Percentiles rank a stretch among this genome's conserved stretches.
phyloP scores from a whole-genome alignment of 2,888 invertebrate genomes.

The Hypercompe scribonia region DNA sequence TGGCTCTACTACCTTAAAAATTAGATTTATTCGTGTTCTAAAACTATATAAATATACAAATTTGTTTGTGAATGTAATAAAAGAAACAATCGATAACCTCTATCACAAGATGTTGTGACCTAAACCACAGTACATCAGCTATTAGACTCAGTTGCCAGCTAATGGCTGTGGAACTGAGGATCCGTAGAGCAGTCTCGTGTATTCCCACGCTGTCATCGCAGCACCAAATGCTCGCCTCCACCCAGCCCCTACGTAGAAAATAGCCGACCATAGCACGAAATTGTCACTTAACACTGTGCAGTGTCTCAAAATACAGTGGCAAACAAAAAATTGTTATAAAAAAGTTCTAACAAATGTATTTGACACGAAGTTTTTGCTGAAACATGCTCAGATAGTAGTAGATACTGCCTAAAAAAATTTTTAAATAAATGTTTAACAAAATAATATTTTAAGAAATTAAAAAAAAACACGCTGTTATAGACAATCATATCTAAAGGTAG shows the following conservation, averaged over 20 bases:
- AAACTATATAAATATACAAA: no score
- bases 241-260: conserved; percentile 63
- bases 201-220: conserved; percentile 57
- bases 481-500: no score
- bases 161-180: conserved; percentile 65
- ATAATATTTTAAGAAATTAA: no score
- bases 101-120: conserved; percentile 62
- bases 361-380: no score
- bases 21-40: no score
- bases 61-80: neutral
- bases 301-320: conserved; percentile 41
- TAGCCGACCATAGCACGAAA: conserved; percentile 64
- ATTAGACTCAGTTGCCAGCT: conserved; percentile 62
- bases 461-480: no score
- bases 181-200: conserved; percentile 57
- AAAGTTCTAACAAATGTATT: no score
- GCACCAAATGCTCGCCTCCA: conserved; percentile 60
- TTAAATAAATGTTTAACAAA: no score
- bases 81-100: conserved; percentile 49
- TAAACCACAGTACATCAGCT: conserved; percentile 69
- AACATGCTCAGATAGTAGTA: no score
- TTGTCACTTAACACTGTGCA: conserved; percentile 55
- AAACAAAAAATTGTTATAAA: neutral
- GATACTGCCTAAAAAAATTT: no score
- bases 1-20: no score